Evolutionary conservation across 2,888 invertebrate species (phyloP), one percentile per base, ranked within the genome.

Genomic region (Diadegma fenestrale): DNA sequence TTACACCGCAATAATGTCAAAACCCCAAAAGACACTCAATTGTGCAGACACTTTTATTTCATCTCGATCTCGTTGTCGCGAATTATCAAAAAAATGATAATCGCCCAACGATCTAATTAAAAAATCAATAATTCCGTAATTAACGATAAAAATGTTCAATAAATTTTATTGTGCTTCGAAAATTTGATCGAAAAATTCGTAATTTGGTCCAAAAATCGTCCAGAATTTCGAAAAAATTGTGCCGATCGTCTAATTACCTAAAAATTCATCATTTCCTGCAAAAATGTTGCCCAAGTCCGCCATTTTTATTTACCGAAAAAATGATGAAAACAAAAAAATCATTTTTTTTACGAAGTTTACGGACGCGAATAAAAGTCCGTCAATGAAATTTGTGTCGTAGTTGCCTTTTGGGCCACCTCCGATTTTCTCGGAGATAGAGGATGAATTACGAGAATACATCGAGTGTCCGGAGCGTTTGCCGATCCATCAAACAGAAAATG

Each of bases 401-500:
- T 79, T 94, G 79, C 91, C 94, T 8, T 92, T 94, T 88, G 95
- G 94, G 2, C 92, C 95, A 61, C 97, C 97, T 78, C 96, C 97
- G 30, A 95, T 97, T 82, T 94, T 97, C 82, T 95, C 96, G 75
- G 95, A 96, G 87, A 94, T 97, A 43, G 94, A 95, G 89, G 95
- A 96, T 86, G 95, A 96, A 87, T 94, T 97, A 43, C 95, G 96
- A 90, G 95, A 96, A 72, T 97, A 96, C 88, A 94, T 97, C 51
- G 94, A 96, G 77, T 95, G 95, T 89, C 96, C 96, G 1, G 97
- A 97, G 89, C 95, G 95, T 84, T 94, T 97, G 64, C 96, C 97
- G 0, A 97, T 97, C 87, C 97, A 97, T 93, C 95, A 96, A 88
- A 95, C 96, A 93, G 95, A 96, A 90, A 95, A 95, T 88, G 95